Evolutionary conservation across 2,888 invertebrate species (phyloP), one percentile per base, ranked within the genome.

Genomic region (Agriopis aurantiaria): DNA sequence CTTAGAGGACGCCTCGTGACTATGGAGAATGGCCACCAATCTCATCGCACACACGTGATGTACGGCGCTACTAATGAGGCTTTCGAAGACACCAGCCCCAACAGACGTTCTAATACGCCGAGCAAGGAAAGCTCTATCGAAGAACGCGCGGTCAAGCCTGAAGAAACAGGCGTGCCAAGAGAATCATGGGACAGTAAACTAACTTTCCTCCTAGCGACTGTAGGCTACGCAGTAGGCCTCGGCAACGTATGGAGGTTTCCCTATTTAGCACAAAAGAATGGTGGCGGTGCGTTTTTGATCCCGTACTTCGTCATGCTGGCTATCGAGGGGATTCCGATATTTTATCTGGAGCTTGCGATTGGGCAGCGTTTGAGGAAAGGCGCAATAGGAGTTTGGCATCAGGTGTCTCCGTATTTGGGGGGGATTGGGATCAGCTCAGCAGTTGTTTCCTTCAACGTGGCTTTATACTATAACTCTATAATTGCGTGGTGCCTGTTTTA

Each of bases 401-500:
- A 98, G 91, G 97, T 98, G 62, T 98, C 98, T 33, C 98, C 98
- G 0, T 98, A 96, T 87, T 91, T 98, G 80, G 97, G 97, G 17
- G 98, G 98, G 12, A 98, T 98, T 69, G 98, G 99, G 23, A 97
- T 99, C 78, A 98, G 99, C 84, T 98, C 98, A 67, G 99, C 99
- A 1, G 97, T 99, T 75, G 99, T 99, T 46, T 99, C 99, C 0
- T 99, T 98, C 92, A 98, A 99, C 87, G 99, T 99, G 75, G 99
- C 98, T 11, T 95, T 99, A 75, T 99, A 99, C 91, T 99, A 99
- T 92, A 99, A 99, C 92, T 99, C 99, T 71, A 99, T 99, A 81
- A 99, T 99, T 79, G 99, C 99, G 72, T 99, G 99, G 99, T 99
- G 99, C 88, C 95, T 99, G 85, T 98, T 98, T 91, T 99, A 99